These are phyloP conservation scores for Eupithecia subumbrata DNA, from an alignment of 2,888 invertebrate genomes.

Conservation along the genomic window DNA sequence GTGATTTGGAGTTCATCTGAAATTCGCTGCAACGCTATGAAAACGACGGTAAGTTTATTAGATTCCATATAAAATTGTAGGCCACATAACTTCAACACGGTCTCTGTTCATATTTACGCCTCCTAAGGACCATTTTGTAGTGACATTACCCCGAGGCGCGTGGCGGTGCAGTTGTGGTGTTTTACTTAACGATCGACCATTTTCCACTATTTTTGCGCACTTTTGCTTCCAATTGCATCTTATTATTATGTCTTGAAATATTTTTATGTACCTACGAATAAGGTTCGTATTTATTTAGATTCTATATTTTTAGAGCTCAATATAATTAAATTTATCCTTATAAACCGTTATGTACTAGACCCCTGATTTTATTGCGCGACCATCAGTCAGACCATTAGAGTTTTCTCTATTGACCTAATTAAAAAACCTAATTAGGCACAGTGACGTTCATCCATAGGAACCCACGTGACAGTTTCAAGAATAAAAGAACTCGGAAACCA, in stretches of 20 bases:
- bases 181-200: slow-evolving; percentile 41
- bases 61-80: neutral
- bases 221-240: slow-evolving; percentile 8
- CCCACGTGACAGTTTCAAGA: too few species aligned
- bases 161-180: slow-evolving; percentile 38
- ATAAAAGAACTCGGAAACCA: too few species aligned
- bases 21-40: neutral
- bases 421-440: too few species aligned
- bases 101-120: neutral
- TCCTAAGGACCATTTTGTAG: slow-evolving; percentile 39
- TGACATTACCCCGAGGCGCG: slow-evolving; percentile 49
- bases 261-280: neutral
- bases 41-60: neutral
- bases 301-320: too few species aligned
- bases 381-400: too few species aligned
- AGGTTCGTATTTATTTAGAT: neutral
- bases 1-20: neutral
- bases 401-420: too few species aligned
- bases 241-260: neutral
- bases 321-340: too few species aligned
- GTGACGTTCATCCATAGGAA: too few species aligned
- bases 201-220: slow-evolving; percentile 25
- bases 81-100: neutral
- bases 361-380: too few species aligned
- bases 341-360: too few species aligned